phyloP scores from a whole-genome alignment of 2,797 vertebrate species.

The Platyrinchus mystaceus region DNA sequence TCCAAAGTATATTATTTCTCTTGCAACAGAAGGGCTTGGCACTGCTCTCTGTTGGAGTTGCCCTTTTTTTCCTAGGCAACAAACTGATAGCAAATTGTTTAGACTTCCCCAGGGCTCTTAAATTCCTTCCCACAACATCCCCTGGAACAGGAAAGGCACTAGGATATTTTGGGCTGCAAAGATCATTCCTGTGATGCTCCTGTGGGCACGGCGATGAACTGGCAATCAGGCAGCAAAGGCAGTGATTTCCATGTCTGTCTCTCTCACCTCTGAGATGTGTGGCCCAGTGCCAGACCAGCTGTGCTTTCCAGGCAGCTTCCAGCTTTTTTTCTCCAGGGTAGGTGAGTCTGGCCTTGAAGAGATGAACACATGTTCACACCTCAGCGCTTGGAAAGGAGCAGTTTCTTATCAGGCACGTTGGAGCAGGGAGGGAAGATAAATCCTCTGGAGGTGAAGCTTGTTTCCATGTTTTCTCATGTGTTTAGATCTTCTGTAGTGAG shows the following conservation, averaged over 20 bases:
- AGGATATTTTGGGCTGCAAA: not conserved
- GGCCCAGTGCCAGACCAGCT: conserved; percentile 46
- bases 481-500: not conserved
- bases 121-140: not conserved
- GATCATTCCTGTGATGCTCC: not conserved
- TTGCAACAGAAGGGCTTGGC: conserved; percentile 25
- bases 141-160: not conserved
- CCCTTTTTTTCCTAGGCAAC: conserved; percentile 18
- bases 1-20: not conserved
- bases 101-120: not conserved
- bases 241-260: not conserved
- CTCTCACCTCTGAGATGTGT: conserved; percentile 2
- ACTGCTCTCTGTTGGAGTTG: conserved; percentile 8
- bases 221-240: not conserved
- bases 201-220: rapidly evolving
- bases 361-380: not conserved
- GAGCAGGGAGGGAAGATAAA: not conserved
- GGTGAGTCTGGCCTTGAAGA: conserved; percentile 51
- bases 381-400: not conserved
- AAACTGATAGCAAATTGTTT: not conserved
- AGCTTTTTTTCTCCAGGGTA: not conserved
- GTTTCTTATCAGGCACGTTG: not conserved
- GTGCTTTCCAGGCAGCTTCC: conserved; percentile 20
- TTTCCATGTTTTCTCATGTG: not conserved
- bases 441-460: not conserved